Evolutionary conservation across 2,113 vertebrate genomes (phyloP), one percentile per base, ranked within the genome.

Genomic region (Sapayoa aenigma): DNA sequence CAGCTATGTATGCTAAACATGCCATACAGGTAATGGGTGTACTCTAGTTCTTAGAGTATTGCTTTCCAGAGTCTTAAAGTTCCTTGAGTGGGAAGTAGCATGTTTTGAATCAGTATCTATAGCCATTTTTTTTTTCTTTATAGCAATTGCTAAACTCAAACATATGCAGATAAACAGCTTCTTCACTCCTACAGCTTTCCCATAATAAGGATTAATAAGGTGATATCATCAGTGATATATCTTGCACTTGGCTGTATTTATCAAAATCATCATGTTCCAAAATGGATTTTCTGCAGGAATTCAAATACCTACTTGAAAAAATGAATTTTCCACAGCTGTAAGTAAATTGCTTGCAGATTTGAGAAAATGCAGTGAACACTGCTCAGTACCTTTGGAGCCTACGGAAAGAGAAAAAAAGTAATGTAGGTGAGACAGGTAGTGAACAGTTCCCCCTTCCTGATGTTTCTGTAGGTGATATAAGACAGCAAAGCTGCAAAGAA

Each of bases 211-310:
- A 95, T 93, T 93, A 93, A 95, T 89, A 95, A 89, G 27, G 22
- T 94, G 92, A 91, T 96, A 81, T 91, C 56, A 93, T 93, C 66
- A 42, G 37, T 91, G 74, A 79, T 85, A 28, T 89, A 84, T 93
- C 87, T 96, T 96, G 60, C 87, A 87, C 81, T 75, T 94, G 46
- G 11, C 73, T 95, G 24, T 81, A 89, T 93, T 94, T 96, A 87
- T 94, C 87, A 84, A 95, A 93, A 94, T 75, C 44, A 47, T 91
- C 69, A 52, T 84, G 35, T 84, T 89, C 52, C 33, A 94, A 89
- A 93, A 89, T 56, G 84, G 68, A 74, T 94, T 94, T 96, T 91
- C 87, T 87, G 55, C 69, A 91, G 69, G 39, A 56, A 77, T 87
- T 93, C 84, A 81, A 41, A 94, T 47, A 44, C 23, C 46, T 89